Percentiles rank a stretch among this genome's conserved stretches.
Conservation (phyloP, 2,797 vertebrate species). For the Ibycter americanus region DNA sequence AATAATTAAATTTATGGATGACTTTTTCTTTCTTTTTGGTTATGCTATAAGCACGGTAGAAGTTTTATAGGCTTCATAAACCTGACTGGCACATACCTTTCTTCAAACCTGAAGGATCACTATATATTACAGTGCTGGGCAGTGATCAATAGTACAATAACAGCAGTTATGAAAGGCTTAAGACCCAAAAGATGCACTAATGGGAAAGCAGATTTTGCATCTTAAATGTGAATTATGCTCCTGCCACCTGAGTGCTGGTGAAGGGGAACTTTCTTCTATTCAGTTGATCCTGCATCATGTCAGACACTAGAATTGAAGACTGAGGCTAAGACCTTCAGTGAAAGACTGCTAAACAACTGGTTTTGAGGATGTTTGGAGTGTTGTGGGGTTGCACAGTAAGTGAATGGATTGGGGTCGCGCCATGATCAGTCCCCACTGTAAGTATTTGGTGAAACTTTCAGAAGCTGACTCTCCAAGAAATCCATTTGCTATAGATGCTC, state of each 20-base stretch:
- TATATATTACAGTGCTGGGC: background rate
- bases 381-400: background rate
- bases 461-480: background rate
- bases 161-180: background rate
- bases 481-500: background rate
- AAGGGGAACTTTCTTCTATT: background rate
- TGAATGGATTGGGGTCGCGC: background rate
- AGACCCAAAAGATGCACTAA: slow-evolving; percentile 6
- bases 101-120: background rate
- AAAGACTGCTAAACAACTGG: background rate
- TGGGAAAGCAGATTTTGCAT: background rate
- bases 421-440: background rate
- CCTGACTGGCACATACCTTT: slow-evolving; percentile 7
- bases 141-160: background rate
- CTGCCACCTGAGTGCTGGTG: background rate
- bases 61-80: slow-evolving; percentile 57
- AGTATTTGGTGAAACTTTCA: background rate
- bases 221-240: background rate
- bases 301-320: background rate
- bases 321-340: background rate
- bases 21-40: slow-evolving; percentile 21
- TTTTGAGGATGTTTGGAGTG: background rate
- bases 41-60: slow-evolving; percentile 33
- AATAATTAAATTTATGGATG: slow-evolving; percentile 61
- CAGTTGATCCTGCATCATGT: background rate